phyloP scores from a whole-genome alignment of 2,888 invertebrate species.

The Xestobium rufovillosum region DNA sequence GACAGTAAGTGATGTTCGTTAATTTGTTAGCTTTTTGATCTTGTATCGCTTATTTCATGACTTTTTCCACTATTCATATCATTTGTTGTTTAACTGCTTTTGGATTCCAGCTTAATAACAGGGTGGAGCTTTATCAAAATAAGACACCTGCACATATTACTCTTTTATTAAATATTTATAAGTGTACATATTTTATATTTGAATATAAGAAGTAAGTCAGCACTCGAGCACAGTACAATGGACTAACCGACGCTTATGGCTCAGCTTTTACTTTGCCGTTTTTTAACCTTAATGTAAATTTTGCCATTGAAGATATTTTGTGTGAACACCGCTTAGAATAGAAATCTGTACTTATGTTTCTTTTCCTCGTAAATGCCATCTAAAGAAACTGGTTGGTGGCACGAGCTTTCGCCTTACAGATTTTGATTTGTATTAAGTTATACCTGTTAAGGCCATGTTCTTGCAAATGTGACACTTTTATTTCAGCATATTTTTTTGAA shows the following conservation, averaged over 20 bases:
- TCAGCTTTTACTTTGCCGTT: constrained; percentile 46
- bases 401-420: constrained; percentile 21
- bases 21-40: constrained; percentile 9
- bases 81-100: too few species aligned
- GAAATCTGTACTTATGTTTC: constrained; percentile 25
- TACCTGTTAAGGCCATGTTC: constrained; percentile 42
- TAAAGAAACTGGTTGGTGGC: constrained; percentile 4
- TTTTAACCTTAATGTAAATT: constrained; percentile 22
- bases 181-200: constrained; percentile 13
- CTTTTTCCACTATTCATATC: too few species aligned
- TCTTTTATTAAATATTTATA: too few species aligned
- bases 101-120: too few species aligned
- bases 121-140: too few species aligned
- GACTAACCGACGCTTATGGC: constrained; percentile 46
- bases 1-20: constrained; percentile 79
- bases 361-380: constrained; percentile 16
- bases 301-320: constrained; percentile 35
- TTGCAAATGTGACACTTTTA: constrained; percentile 38
- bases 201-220: constrained; percentile 40
- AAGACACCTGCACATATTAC: too few species aligned
- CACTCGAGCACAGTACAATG: constrained; percentile 45
- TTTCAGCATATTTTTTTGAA: constrained; percentile 36
- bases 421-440: constrained; percentile 29
- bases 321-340: constrained; percentile 40
- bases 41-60: not conserved